A percentile compares a stretch with the other conserved stretches of the same genome.
Evolutionary conservation across 1,140 invertebrate genomes (phyloP).

Genomic region (Brachionus rubens): DNA sequence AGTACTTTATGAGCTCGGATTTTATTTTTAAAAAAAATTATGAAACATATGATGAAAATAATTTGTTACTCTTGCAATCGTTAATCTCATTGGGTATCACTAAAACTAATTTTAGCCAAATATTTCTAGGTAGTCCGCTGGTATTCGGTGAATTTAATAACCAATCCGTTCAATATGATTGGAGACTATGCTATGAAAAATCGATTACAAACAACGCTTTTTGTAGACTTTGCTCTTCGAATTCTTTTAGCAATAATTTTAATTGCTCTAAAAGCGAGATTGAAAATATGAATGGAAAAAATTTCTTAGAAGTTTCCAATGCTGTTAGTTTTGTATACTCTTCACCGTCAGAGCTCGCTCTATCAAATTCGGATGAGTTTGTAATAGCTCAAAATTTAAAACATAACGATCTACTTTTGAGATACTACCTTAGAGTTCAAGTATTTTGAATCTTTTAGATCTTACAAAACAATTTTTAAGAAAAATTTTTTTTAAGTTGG

Average conservation of each 20-base stretch:
- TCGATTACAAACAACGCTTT: background rate
- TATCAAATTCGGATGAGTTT: background rate
- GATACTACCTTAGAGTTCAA: constrained; percentile 1
- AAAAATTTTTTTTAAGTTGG: too few relatives aligned
- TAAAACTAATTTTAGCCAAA: background rate
- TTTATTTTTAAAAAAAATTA: background rate
- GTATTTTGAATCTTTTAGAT: background rate
- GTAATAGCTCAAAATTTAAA: constrained; percentile 7
- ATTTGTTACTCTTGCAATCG: constrained; percentile 16
- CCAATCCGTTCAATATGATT: background rate
- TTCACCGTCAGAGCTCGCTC: background rate
- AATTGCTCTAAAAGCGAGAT: background rate
- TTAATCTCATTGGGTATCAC: background rate
- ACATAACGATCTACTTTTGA: background rate
- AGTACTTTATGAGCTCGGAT: constrained; percentile 21
- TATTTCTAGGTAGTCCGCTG: background rate
- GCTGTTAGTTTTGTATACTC: background rate
- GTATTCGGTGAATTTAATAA: background rate
- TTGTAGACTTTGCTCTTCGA: background rate
- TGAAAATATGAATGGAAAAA: background rate
- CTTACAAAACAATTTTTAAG: too few relatives aligned
- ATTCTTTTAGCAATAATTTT: background rate
- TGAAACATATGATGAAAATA: background rate
- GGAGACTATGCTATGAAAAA: background rate
- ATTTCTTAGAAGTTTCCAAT: background rate